Evolutionary conservation across 1,140 invertebrate species (phyloP), one percentile per base, ranked within the genome.

Genomic region (Ladona fulva): DNA sequence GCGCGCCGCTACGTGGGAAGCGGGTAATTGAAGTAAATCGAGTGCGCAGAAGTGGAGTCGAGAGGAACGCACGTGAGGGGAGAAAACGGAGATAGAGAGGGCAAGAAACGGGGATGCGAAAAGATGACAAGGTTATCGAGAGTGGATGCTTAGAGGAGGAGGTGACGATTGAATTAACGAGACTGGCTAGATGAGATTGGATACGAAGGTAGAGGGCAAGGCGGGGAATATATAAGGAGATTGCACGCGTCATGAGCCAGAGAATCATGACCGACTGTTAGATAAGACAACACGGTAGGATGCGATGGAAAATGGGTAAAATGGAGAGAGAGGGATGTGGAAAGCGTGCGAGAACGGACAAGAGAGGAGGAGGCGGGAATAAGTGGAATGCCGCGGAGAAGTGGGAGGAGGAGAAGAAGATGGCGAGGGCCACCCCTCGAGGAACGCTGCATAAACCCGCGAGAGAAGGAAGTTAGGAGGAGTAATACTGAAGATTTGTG

Each of bases 151-250:
- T 22, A 66, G 14, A 66, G 52, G 52, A 66, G 52, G 52, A 66
- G 52, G 52, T 66, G 52, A 66, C 52, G 52, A 66, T 66, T 66
- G 52, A 66, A 66, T 66, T 66, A 66, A 66, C 52, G 52, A 66
- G 52, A 22, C 52, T 66, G 16, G 52, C 52, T 22, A 66, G 52
- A 66, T 66, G 52, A 22, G 52, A 66, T 66, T 66, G 52, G 52
- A 66, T 66, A 66, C 3, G 52, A 22, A 66, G 29, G 52, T 6
- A 66, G 52, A 66, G 52, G 52, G 52, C 14, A 66, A 12, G 52
- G 52, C 14, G 52, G 52, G 52, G 52, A 66, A 66, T 66, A 66
- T 22, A 66, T 66, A 66, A 66, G 52, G 52, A 66, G 52, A 66
- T 19, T 66, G 52, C 52, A 66, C 52, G 52, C 52, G 52, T 66